Conservation (phyloP, 2,797 vertebrate species). For the Perodicticus potto region DNA sequence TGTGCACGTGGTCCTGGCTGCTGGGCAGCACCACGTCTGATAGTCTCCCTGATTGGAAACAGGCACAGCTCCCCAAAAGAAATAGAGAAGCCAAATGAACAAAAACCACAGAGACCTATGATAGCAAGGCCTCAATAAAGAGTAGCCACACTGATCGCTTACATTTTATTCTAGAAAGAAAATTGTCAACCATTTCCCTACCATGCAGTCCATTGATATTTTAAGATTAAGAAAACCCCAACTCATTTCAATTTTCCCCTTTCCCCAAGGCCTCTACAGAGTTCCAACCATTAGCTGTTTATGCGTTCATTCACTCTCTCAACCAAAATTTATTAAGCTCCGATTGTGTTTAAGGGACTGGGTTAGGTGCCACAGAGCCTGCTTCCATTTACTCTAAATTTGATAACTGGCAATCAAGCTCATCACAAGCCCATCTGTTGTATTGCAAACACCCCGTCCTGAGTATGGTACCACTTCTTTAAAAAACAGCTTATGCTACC, state of each 20-base stretch:
- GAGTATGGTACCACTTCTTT: constrained; percentile 41
- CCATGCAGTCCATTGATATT: not conserved
- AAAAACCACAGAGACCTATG: not conserved
- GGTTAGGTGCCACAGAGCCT: not conserved
- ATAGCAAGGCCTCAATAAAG: not conserved
- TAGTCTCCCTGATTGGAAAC: not conserved
- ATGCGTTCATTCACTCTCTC: not conserved
- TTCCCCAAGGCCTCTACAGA: not conserved
- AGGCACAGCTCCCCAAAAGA: not conserved
- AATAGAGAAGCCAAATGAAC: not conserved
- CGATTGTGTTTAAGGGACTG: not conserved
- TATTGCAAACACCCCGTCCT: constrained; percentile 51
- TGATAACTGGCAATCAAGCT: constrained; percentile 36
- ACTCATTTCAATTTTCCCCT: constrained; percentile 17
- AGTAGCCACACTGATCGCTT: not conserved
- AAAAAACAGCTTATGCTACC: constrained; percentile 47
- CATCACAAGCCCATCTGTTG: constrained; percentile 57
- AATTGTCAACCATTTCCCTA: constrained; percentile 4
- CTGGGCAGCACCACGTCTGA: not conserved
- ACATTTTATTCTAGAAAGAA: constrained; percentile 35
- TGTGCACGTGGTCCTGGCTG: not conserved
- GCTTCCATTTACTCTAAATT: constrained; percentile 65
- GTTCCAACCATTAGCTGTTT: not conserved
- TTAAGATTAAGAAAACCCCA: constrained; percentile 17
- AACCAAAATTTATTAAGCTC: not conserved